These are phyloP conservation scores for Limosa lapponica DNA, from an alignment of 2,797 vertebrate species.

Conservation along the genomic window DNA sequence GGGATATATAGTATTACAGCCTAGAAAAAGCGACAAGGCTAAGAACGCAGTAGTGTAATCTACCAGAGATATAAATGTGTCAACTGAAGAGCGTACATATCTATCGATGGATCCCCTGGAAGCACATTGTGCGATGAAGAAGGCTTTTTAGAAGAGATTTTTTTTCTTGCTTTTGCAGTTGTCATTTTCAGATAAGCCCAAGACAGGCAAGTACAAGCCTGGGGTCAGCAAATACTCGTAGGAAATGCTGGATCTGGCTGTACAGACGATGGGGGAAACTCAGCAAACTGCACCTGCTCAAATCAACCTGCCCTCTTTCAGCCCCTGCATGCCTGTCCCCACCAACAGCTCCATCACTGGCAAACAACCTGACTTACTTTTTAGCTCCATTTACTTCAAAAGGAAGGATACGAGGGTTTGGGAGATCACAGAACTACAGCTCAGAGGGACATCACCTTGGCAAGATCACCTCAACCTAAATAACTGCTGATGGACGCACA, in stretches of 20 bases:
- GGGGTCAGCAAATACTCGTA: neutral
- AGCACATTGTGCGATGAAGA: neutral
- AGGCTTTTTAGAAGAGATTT: neutral
- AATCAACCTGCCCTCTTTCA: neutral
- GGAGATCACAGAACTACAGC: neutral
- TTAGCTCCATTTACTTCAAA: neutral
- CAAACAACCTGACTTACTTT: neutral
- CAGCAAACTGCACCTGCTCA: neutral
- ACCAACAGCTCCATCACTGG: neutral
- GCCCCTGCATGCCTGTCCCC: neutral
- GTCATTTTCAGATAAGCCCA: neutral
- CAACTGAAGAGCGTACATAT: neutral
- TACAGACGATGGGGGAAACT: neutral
- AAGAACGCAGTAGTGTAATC: neutral
- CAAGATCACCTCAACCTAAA: neutral
- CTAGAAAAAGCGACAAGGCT: neutral
- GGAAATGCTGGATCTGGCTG: neutral
- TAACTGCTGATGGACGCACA: neutral
- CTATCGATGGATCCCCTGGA: neutral
- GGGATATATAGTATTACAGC: neutral
- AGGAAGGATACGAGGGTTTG: neutral
- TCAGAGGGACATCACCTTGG: accelerated
- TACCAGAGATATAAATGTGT: neutral
- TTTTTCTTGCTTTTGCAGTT: neutral
- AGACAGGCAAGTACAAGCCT: neutral